Conservation (phyloP, 2,797 vertebrate species). For the Crocidura indochinensis region DNA sequence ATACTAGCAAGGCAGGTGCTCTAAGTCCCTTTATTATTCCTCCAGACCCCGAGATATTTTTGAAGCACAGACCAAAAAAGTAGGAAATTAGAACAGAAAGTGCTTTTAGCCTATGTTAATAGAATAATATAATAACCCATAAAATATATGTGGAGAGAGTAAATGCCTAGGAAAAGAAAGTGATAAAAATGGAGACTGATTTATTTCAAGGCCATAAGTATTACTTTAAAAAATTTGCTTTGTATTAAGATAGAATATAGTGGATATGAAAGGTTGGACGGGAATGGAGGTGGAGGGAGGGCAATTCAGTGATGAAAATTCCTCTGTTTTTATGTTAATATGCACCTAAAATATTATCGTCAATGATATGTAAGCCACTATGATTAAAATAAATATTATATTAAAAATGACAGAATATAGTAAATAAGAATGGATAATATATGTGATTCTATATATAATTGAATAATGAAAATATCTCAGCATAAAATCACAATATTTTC, state of each 20-base stretch:
- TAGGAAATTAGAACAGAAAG: conserved; percentile 59
- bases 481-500: conserved; percentile 75
- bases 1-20: too few relatives aligned
- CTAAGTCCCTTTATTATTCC: too few relatives aligned
- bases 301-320: too few relatives aligned
- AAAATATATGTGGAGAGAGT: conserved; percentile 56
- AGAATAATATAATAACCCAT: conserved; percentile 61
- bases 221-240: conserved; percentile 54
- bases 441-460: conserved; percentile 4
- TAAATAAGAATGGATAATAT: conserved; percentile 53
- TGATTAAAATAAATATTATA: too few relatives aligned
- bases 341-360: too few relatives aligned
- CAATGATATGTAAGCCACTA: too few relatives aligned
- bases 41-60: background rate
- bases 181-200: conserved; percentile 49
- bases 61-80: background rate
- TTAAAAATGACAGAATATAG: conserved; percentile 61
- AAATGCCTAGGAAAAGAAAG: conserved; percentile 42
- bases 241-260: conserved; percentile 63
- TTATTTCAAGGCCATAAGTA: conserved; percentile 68
- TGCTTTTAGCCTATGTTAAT: conserved; percentile 64
- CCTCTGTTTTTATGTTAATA: too few relatives aligned
- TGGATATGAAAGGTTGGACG: too few relatives aligned
- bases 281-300: too few relatives aligned
- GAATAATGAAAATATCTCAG: conserved; percentile 70